A percentile compares a stretch with the other conserved stretches of the same genome.
phyloP scores from a whole-genome alignment of 2,888 invertebrate species.

The Portevinia maculata region DNA sequence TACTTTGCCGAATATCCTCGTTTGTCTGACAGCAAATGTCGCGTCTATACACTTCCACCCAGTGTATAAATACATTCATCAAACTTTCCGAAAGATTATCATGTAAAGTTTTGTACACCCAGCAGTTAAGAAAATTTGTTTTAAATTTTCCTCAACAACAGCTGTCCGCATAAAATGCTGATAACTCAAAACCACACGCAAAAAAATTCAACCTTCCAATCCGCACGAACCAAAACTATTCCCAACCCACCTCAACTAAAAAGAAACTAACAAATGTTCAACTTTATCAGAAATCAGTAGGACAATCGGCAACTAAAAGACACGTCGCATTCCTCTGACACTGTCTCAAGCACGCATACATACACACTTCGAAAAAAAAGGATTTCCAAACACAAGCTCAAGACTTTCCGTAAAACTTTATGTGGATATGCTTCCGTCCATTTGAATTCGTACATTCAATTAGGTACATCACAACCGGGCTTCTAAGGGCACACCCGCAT shows the following conservation, averaged over 20 bases:
- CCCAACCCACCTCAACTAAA: background rate
- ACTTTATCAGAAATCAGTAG: conserved; percentile 37
- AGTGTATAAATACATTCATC: too few relatives aligned
- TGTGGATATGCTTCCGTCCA: conserved; percentile 54
- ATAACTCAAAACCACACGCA: background rate
- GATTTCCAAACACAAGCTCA: conserved; percentile 21
- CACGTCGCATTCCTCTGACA: background rate
- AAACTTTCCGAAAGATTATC: too few relatives aligned
- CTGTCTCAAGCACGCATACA: too few relatives aligned
- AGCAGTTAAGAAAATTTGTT: background rate
- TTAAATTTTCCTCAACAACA: background rate
- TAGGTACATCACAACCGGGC: conserved; percentile 53
- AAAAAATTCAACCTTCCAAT: background rate
- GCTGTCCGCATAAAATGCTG: background rate
- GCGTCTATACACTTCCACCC: too few relatives aligned
- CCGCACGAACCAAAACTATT: conserved; percentile 10
- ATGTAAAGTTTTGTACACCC: too few relatives aligned
- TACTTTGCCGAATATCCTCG: too few relatives aligned
- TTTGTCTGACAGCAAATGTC: too few relatives aligned
- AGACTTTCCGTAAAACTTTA: conserved; percentile 40
- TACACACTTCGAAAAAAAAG: too few relatives aligned
- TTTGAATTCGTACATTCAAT: conserved; percentile 68
- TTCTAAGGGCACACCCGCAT: conserved; percentile 33
- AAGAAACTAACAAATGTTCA: conserved; percentile 3
- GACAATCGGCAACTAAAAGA: conserved; percentile 10